Percentiles rank a stretch among this genome's conserved stretches.
These are phyloP conservation scores for Hesperia comma DNA, from an alignment of 2,888 invertebrate species.

Conservation along the genomic window DNA sequence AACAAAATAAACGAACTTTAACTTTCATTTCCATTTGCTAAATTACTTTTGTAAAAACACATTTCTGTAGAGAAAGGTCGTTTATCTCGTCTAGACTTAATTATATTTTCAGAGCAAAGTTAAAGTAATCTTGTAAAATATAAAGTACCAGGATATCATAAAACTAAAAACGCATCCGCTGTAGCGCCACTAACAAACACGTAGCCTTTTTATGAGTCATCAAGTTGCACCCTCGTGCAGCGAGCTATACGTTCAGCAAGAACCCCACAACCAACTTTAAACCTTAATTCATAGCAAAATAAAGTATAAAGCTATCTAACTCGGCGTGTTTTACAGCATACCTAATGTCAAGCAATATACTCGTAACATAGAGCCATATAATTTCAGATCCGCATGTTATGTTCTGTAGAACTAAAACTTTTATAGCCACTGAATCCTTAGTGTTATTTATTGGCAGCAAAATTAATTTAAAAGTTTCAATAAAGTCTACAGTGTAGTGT, in stretches of 20 bases:
- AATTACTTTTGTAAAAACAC: not conserved
- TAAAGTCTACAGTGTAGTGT: not conserved
- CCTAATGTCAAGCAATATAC: constrained; percentile 10
- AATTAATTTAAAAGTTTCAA: constrained; percentile 14
- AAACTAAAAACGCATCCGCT: constrained; percentile 24
- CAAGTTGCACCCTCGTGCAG: constrained; percentile 36
- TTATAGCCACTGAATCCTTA: constrained; percentile 26
- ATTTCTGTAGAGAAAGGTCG: not conserved
- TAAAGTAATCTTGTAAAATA: constrained; percentile 16
- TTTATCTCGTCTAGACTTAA: not conserved
- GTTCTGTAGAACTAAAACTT: constrained; percentile 27
- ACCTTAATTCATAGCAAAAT: constrained; percentile 1
- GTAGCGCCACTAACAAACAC: constrained; percentile 22
- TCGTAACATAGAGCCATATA: constrained; percentile 23
- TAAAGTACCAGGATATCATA: constrained; percentile 16
- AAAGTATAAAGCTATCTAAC: constrained; percentile 15
- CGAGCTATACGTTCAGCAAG: constrained; percentile 24
- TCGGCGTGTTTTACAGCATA: constrained; percentile 28
- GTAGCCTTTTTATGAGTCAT: constrained; percentile 39
- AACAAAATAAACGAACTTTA: too few species aligned
- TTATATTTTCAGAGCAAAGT: constrained; percentile 2
- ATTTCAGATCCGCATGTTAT: constrained; percentile 21
- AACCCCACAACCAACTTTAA: not conserved
- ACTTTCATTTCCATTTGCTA: too few species aligned
- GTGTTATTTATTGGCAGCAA: constrained; percentile 16